Percentiles rank a stretch among this genome's conserved stretches.
Conservation (phyloP, 1,140 invertebrate genomes). For the Bacillus rossius region DNA sequence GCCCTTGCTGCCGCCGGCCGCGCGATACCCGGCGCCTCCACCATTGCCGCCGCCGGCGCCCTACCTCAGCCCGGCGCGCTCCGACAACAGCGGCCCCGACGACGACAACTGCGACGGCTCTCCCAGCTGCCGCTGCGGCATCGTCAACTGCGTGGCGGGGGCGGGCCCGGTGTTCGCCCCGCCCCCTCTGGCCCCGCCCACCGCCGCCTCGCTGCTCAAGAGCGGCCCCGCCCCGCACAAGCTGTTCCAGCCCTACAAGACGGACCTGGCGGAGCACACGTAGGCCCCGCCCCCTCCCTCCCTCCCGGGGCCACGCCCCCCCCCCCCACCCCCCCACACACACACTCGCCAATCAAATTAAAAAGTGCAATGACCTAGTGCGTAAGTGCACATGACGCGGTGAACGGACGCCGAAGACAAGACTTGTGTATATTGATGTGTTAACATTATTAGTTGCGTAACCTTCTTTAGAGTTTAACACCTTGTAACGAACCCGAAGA, state of each 20-base stretch:
- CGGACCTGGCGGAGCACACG: constrained; percentile 43
- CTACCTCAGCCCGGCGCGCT: constrained; percentile 15
- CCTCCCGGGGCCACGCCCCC: too few relatives aligned
- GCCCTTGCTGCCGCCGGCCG: constrained; percentile 25
- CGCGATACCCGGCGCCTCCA: constrained; percentile 28
- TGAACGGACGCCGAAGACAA: too few relatives aligned
- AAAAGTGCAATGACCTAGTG: too few relatives aligned
- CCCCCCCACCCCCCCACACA: too few relatives aligned
- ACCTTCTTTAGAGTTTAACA: too few relatives aligned
- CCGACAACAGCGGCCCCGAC: constrained; percentile 23
- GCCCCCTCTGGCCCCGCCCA: constrained; percentile 4
- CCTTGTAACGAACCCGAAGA: too few relatives aligned
- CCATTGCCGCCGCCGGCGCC: neutral
- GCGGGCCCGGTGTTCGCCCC: constrained; percentile 2
- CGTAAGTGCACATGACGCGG: too few relatives aligned
- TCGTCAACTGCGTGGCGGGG: constrained; percentile 30
- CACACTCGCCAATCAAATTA: too few relatives aligned
- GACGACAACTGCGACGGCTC: constrained; percentile 41
- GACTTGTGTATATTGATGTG: too few relatives aligned
- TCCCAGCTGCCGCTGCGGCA: constrained; percentile 29
- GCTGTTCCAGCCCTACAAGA: constrained; percentile 63
- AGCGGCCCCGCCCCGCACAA: constrained; percentile 46
- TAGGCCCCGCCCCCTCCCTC: neutral
- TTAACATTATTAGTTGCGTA: too few relatives aligned
- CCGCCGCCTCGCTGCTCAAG: constrained; percentile 16